Evolutionary conservation across 2,888 invertebrate genomes (phyloP).

Genomic region (Orchesellides sinensis): DNA sequence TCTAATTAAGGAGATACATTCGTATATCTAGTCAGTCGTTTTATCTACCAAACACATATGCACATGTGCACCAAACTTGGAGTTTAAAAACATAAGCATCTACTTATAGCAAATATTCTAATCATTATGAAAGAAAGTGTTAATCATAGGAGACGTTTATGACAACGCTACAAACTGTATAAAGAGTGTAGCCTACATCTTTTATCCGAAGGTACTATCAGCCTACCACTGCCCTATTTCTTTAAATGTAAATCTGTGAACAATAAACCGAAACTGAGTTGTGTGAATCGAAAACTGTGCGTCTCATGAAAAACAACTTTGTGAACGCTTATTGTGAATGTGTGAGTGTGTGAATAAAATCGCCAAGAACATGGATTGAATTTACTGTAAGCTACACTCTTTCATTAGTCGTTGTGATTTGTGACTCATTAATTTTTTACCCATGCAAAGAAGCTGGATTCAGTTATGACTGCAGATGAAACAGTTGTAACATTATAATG

Average conservation of each 20-base stretch:
- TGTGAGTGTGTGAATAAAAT: background rate
- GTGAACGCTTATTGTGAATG: background rate
- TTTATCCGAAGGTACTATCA: conserved; percentile 36
- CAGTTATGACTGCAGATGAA: too few species aligned
- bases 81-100: background rate
- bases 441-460: too few species aligned
- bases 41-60: too few species aligned
- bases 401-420: conserved; percentile 14
- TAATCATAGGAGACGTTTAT: too few species aligned
- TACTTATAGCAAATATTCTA: background rate
- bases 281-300: background rate
- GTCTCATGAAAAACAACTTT: too few species aligned
- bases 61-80: background rate
- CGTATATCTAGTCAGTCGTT: too few species aligned
- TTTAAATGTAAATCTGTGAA: background rate
- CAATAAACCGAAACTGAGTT: background rate
- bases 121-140: background rate
- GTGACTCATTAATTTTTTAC: background rate
- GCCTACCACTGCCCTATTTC: conserved; percentile 65
- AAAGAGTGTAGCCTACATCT: background rate
- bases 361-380: background rate
- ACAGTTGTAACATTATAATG: background rate
- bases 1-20: too few species aligned
- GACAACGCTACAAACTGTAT: too few species aligned
- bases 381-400: background rate